Evolutionary conservation across 53 echinoderm and acorn worm species (phyloP), one percentile per base, ranked within the genome.

Genomic region (Glandiceps talaboti): DNA sequence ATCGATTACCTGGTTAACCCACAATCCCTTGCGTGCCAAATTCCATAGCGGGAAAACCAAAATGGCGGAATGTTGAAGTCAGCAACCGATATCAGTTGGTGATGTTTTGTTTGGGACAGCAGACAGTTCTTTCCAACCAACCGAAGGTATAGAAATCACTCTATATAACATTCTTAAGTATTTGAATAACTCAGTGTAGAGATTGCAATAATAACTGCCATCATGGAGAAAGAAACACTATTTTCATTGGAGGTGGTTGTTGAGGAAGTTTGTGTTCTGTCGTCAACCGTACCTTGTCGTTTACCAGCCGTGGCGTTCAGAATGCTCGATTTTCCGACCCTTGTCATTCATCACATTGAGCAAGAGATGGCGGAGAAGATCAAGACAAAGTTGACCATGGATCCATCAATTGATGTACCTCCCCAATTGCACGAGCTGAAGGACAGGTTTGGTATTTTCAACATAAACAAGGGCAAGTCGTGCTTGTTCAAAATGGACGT

Each of bases 221-320:
- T n/a, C n/a, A 45, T 45, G 64, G 77, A 74, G 1, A 33, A 75
- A 27, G 90, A 95, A 79, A 83, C 90, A 10, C 32, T 95, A 75
- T 96, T 96, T 78, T 96, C 97, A 30, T 80, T 96, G 30, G 97
- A 96, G 74, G 77, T 96, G 78, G 97, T 90, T 0, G 91, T 96
- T 28, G 87, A 96, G 33, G 86, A 83, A 14, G 77, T 96, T 45
- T 88, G 89, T 26, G 27, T 96, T 27, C 82, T 82, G 79, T 85
- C 89, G 27, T 77, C 83, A 27, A 87, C 90, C 0, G 80, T 91
- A 0, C 75, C 81, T 30, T 96, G 97, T 82, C 90, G 93, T 77
- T 85, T 96, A 82, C 97, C 97, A 29, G 84, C 97, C 0, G 85
- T 96, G 28, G 97, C 97, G 29, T 89, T 96, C 75, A 84, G 97